Percentiles rank a stretch among this genome's conserved stretches.
Conservation (phyloP, 2,888 invertebrate genomes). For the Acronicta alni region DNA sequence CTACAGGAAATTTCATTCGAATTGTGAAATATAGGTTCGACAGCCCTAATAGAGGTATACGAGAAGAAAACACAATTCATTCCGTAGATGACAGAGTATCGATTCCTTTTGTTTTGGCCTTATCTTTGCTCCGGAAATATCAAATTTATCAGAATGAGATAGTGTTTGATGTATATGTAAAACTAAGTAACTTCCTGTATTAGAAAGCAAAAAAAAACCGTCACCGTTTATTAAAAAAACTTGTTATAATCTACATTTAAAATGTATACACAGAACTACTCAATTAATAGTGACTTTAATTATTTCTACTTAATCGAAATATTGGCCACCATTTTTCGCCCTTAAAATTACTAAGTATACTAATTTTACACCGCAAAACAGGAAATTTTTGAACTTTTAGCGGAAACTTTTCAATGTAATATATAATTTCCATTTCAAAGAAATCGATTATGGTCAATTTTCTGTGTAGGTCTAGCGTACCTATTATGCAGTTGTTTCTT, state of each 20-base stretch:
- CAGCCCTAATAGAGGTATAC: conserved; percentile 26
- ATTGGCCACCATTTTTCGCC: conserved; percentile 6
- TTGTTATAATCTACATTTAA: background rate
- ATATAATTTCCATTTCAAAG: conserved; percentile 38
- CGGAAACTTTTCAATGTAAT: conserved; percentile 22
- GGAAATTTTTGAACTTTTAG: conserved; percentile 28
- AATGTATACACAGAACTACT: background rate
- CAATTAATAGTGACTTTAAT: conserved; percentile 2
- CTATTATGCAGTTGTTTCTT: conserved; percentile 15
- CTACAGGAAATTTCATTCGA: no score
- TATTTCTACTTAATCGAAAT: conserved; percentile 4
- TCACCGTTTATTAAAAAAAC: background rate
- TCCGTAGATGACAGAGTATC: conserved; percentile 46
- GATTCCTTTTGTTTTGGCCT: conserved; percentile 41
- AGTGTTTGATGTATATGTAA: conserved; percentile 26
- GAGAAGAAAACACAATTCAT: conserved; percentile 35
- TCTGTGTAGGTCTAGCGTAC: conserved; percentile 2
- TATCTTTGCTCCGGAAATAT: conserved; percentile 48
- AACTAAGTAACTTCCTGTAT: conserved; percentile 18
- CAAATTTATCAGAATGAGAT: conserved; percentile 30
- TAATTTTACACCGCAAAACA: conserved; percentile 36
- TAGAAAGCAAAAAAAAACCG: background rate
- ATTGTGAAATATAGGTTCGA: background rate
- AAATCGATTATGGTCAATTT: conserved; percentile 37
- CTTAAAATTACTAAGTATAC: conserved; percentile 6